phyloP scores from a whole-genome alignment of 2,113 vertebrate genomes.

The Hiodon tergisus region DNA sequence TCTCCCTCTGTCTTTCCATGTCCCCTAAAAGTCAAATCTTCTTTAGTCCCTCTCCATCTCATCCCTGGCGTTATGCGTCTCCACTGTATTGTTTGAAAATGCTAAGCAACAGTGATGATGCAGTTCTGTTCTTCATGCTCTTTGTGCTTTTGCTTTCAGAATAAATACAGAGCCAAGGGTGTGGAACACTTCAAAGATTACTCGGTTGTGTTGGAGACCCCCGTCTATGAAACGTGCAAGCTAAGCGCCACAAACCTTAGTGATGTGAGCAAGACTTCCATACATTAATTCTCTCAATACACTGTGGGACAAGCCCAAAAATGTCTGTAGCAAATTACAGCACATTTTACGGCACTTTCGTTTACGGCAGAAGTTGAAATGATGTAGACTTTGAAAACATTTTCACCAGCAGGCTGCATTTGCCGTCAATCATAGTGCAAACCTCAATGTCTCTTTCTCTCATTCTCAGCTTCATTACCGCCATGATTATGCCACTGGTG shows the following conservation, averaged over 20 bases:
- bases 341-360: too few species aligned
- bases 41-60: not conserved
- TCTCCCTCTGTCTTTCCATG: not conserved
- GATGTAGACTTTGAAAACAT: too few species aligned
- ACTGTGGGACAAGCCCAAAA: too few species aligned
- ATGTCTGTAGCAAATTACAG: too few species aligned
- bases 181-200: slow-evolving; percentile 76
- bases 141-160: slow-evolving; percentile 54
- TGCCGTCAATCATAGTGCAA: too few species aligned
- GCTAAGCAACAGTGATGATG: not conserved
- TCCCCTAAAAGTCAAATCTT: not conserved
- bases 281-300: too few species aligned
- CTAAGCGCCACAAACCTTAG: slow-evolving; percentile 78
- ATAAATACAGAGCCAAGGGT: slow-evolving; percentile 82
- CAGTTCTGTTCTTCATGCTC: not conserved
- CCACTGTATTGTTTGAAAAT: not conserved
- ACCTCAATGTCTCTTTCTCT: not conserved
- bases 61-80: not conserved
- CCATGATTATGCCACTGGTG: slow-evolving; percentile 69
- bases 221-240: slow-evolving; percentile 82
- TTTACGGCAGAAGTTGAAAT: too few species aligned
- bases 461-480: slow-evolving; percentile 78
- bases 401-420: too few species aligned
- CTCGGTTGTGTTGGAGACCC: slow-evolving; percentile 80
- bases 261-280: slow-evolving; percentile 63